A percentile compares a stretch with the other conserved stretches of the same genome.
phyloP scores from a whole-genome alignment of 2,888 invertebrate genomes.

The Tenthredo mesomela region DNA sequence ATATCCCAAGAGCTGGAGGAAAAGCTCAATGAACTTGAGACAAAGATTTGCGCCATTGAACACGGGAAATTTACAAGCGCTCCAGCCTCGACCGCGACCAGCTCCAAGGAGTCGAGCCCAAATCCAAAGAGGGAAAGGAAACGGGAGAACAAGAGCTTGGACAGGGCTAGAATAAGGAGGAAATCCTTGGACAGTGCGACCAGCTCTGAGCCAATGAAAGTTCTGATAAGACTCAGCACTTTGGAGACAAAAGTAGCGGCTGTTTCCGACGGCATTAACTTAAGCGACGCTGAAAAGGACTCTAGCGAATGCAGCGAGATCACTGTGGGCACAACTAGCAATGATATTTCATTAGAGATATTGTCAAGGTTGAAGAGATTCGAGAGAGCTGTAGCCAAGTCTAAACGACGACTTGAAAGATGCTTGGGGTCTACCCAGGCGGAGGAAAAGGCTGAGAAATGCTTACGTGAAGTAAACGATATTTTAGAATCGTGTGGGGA shows the following conservation, averaged over 20 bases:
- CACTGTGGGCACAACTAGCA: constrained; percentile 59
- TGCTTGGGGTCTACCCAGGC: constrained; percentile 72
- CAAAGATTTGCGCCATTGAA: constrained; percentile 86
- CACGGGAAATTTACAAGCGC: constrained; percentile 77
- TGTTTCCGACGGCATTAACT: constrained; percentile 75
- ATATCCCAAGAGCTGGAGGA: constrained; percentile 92
- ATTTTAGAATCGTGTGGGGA: constrained; percentile 72
- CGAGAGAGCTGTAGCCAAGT: constrained; percentile 70
- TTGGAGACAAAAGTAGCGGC: constrained; percentile 89
- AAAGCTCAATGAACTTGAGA: constrained; percentile 90
- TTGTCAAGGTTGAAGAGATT: constrained; percentile 69
- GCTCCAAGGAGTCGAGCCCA: constrained; percentile 80
- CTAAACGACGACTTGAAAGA: constrained; percentile 72
- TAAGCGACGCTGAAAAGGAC: constrained; percentile 72
- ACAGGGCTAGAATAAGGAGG: constrained; percentile 82
- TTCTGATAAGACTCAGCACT: constrained; percentile 87
- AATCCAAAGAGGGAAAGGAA: constrained; percentile 79
- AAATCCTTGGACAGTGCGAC: constrained; percentile 90
- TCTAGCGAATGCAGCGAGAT: constrained; percentile 73
- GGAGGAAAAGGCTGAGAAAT: constrained; percentile 74
- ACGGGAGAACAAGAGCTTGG: constrained; percentile 65
- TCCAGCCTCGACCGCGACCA: constrained; percentile 78
- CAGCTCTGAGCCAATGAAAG: constrained; percentile 89
- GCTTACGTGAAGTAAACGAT: constrained; percentile 73
- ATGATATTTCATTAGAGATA: constrained; percentile 69